These are phyloP conservation scores for Cephus pulcher DNA, from an alignment of 2,888 invertebrate species.

Conservation along the genomic window DNA sequence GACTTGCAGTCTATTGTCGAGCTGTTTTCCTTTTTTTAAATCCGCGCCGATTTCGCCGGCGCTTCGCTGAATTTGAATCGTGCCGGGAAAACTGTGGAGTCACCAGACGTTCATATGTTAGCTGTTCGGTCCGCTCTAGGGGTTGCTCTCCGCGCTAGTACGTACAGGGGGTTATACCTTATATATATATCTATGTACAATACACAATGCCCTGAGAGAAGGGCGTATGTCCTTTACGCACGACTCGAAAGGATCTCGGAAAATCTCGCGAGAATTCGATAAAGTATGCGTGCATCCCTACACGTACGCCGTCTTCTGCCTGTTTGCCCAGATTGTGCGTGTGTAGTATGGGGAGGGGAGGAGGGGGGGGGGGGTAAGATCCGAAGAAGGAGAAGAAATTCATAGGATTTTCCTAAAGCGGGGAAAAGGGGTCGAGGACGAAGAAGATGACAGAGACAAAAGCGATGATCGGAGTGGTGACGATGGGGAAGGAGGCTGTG, in stretches of 20 bases:
- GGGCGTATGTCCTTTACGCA: too few species aligned
- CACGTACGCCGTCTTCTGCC: too few species aligned
- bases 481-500: background rate
- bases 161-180: too few species aligned
- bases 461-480: background rate
- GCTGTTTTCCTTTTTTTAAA: conserved; percentile 55
- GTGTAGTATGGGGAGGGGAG: background rate
- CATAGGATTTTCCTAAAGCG: conserved; percentile 4
- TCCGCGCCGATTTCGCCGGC: conserved; percentile 60
- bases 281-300: too few species aligned
- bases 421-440: background rate
- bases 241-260: too few species aligned
- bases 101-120: conserved; percentile 65
- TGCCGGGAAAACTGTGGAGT: conserved; percentile 61
- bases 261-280: too few species aligned
- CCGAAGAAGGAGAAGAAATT: background rate
- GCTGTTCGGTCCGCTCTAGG: conserved; percentile 36
- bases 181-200: too few species aligned
- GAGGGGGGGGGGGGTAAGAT: background rate
- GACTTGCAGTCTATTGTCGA: conserved; percentile 64
- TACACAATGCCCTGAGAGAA: too few species aligned
- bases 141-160: too few species aligned
- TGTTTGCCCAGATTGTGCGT: background rate
- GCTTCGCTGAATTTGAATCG: conserved; percentile 62
- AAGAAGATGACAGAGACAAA: conserved; percentile 15